phyloP scores from a whole-genome alignment of 1,140 invertebrate genomes.

The Papilio polyxenes region DNA sequence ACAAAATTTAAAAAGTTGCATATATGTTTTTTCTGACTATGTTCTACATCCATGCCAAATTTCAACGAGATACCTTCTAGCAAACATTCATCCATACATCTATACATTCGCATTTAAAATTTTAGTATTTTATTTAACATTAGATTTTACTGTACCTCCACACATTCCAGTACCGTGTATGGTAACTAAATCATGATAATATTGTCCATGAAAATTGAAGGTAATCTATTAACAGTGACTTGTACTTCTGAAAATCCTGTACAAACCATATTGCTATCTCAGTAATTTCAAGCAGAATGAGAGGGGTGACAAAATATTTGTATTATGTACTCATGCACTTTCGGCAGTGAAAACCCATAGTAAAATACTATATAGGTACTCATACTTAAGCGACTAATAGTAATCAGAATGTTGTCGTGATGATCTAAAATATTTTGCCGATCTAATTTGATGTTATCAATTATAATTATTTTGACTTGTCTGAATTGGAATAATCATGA shows the following conservation, averaged over 20 bases:
- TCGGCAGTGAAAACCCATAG: not conserved
- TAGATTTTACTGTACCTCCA: too few relatives aligned
- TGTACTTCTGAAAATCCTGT: not conserved
- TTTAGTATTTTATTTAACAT: too few relatives aligned
- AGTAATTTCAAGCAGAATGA: not conserved
- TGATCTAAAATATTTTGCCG: not conserved
- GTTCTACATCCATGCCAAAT: too few relatives aligned
- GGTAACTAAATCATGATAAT: too few relatives aligned
- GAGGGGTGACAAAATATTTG: not conserved
- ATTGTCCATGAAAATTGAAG: too few relatives aligned
- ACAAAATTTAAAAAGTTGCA: too few relatives aligned
- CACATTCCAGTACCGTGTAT: too few relatives aligned
- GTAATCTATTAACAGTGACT: not conserved
- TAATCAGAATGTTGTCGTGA: not conserved
- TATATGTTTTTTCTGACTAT: too few relatives aligned
- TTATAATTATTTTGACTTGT: not conserved
- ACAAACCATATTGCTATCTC: not conserved
- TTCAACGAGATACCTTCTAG: too few relatives aligned
- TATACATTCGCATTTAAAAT: too few relatives aligned
- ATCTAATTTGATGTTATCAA: not conserved
- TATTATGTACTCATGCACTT: not conserved
- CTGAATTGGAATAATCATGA: not conserved
- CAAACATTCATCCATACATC: too few relatives aligned
- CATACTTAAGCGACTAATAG: not conserved
- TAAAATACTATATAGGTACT: not conserved